Base-by-base conservation (phyloP, 2,888 invertebrate genomes). In the Listrodromus nycthemerus region DNA sequence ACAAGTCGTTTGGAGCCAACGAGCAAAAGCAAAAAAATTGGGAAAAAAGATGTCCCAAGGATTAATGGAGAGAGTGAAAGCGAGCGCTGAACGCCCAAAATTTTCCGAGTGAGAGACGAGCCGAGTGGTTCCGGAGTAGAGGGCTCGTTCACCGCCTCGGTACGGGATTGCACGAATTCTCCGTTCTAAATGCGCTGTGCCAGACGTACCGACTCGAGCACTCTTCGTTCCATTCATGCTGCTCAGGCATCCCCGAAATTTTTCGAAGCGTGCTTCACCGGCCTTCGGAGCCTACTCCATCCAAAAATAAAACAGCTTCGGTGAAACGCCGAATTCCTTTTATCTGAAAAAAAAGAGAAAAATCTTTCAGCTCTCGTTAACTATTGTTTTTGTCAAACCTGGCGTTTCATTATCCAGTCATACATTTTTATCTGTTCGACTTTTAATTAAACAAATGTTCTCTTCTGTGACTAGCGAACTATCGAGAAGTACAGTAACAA, bases 1-100 rank as follows among this genome's bases (percentile, higher is more conserved):
- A 83, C 83, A 83, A 80, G 83, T 83, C 41, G 75, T 71, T 19
- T 30, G 66, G 10, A 16, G 19, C 63, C 21, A 69, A 52, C 30
- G 21, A 69, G n/a, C 33, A 13, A 33, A 52, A 58, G 24, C 16
- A 27, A 50, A 50, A 58, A 21, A 66, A 45, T 52, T 27, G n/a
- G 67, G 21, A 24, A 67, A 16, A 55, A 19, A 41, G 21, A 21
- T 24, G 16, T 37, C 45, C 16, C 41, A 21, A 66, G 41, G 45
- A 65, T 73, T 73, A 58, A 58, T 19, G 52, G 65, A 6, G 24
- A 16, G 61, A 77, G 69, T 58, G 30, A 73, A 63, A 45, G 45
- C 30, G 67, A 75, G 63, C 48, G 78, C 78, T 65, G 61, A 65
- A 79, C 52, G 55, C 24, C 63, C 30, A 48, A 69, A 69, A 63